Percentiles rank a stretch among this genome's conserved stretches.
Evolutionary conservation across 37 sponge, comb jelly and placozoan species (phyloP).

Genomic region (Beroe ovata): DNA sequence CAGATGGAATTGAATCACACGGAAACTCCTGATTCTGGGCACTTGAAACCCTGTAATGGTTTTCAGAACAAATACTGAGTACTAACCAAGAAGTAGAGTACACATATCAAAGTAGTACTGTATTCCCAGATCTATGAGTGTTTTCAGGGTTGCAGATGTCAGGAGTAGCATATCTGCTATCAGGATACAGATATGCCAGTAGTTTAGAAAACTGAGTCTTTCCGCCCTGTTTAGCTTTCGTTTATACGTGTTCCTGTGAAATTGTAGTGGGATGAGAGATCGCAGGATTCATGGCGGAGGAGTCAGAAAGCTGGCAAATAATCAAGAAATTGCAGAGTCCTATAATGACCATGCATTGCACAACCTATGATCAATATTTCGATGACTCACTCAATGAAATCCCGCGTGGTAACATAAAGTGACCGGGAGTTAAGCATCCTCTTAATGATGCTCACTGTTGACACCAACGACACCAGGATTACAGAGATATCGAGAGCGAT

Average conservation of each 20-base stretch:
- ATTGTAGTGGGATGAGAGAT: no score
- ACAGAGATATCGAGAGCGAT: constrained; percentile 7
- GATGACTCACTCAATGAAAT: background rate
- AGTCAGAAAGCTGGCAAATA: no score
- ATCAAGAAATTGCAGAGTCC: no score
- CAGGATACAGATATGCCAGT: constrained; percentile 41
- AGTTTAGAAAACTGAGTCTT: constrained; percentile 9
- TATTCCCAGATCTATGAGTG: background rate
- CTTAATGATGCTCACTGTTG: background rate
- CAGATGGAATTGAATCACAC: background rate
- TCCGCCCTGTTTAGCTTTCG: background rate
- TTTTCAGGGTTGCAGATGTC: constrained; percentile 4
- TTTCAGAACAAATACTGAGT: no score
- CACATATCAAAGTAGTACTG: constrained; percentile 12
- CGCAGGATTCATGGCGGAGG: no score
- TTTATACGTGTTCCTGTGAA: constrained; percentile 30
- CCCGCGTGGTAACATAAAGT: background rate
- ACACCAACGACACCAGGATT: background rate
- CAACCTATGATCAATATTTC: no score
- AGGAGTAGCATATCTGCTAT: background rate
- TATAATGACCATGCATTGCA: no score
- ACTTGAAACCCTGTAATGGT: no score
- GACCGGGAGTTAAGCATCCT: background rate
- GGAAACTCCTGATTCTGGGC: background rate
- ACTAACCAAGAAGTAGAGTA: constrained; percentile 19